Evolutionary conservation across 1,140 invertebrate genomes (phyloP).

Genomic region (Luehdorfia chinensis): DNA sequence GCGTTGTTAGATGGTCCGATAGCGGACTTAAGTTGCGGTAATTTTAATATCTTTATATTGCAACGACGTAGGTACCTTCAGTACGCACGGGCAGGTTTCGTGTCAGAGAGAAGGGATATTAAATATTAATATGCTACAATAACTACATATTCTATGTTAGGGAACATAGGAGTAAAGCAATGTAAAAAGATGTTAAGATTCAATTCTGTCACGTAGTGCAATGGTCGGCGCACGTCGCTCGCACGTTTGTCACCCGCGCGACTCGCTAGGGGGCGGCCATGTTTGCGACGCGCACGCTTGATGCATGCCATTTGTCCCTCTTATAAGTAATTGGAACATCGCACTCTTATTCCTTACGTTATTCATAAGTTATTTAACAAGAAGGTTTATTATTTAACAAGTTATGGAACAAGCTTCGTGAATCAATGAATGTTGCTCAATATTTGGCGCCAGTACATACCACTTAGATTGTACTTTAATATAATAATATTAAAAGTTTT

Average conservation of each 20-base stretch:
- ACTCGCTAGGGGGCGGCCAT: conserved; percentile 44
- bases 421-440: no score
- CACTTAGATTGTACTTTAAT: no score
- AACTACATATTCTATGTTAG: no score
- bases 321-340: conserved; percentile 25
- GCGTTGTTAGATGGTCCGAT: conserved; percentile 26
- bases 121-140: no score
- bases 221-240: conserved; percentile 33
- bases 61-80: background rate
- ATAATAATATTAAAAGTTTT: no score
- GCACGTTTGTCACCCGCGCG: conserved; percentile 42
- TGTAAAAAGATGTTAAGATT: no score
- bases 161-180: no score
- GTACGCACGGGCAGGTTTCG: background rate
- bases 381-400: no score
- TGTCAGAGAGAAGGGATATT: background rate
- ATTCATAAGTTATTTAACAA: background rate
- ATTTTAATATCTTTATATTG: conserved; percentile 20
- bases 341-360: conserved; percentile 4
- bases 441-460: no score
- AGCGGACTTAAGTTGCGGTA: conserved; percentile 17
- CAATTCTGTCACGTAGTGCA: no score
- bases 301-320: conserved; percentile 57
- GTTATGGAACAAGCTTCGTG: no score
- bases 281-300: conserved; percentile 52